Conservation (phyloP, 2,888 invertebrate species). For the Acleris sparsana region DNA sequence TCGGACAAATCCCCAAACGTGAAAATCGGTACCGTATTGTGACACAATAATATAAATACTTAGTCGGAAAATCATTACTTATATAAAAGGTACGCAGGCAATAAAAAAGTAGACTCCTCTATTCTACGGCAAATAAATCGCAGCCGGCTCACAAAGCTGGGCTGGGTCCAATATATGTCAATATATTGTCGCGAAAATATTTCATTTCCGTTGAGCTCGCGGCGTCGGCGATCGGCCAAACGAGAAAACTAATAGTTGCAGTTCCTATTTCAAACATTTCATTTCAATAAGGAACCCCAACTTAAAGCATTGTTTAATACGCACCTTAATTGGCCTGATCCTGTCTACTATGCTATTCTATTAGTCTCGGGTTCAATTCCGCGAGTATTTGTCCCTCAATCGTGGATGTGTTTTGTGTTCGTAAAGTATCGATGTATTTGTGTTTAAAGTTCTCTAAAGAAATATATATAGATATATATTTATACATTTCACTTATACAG, state of each 20-base stretch:
- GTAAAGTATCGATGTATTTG: too few species aligned
- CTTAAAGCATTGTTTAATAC: neutral
- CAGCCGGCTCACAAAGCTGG: conserved; percentile 51
- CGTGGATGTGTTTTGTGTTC: too few species aligned
- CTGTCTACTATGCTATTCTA: too few species aligned
- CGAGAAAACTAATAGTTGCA: conserved; percentile 19
- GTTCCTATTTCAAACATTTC: conserved; percentile 11
- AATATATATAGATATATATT: too few species aligned
- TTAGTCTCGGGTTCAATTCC: too few species aligned
- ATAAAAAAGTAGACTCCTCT: conserved; percentile 51
- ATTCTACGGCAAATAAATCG: conserved; percentile 57
- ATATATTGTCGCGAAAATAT: conserved; percentile 59
- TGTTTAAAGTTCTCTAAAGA: too few species aligned
- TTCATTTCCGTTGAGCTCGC: conserved; percentile 49
- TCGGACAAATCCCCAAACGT: conserved; percentile 25
- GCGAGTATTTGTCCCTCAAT: too few species aligned
- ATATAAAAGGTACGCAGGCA: conserved; percentile 43
- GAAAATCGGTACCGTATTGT: conserved; percentile 33
- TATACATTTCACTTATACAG: too few species aligned
- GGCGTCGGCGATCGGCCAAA: neutral
- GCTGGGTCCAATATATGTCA: conserved; percentile 54
- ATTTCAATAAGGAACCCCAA: neutral
- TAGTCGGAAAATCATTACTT: conserved; percentile 39
- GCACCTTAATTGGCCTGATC: too few species aligned
- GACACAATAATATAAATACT: conserved; percentile 31